Percentiles rank a stretch among this genome's conserved stretches.
Evolutionary conservation across 2,797 vertebrate genomes (phyloP).

Genomic region (Sebastes taczanowskii): DNA sequence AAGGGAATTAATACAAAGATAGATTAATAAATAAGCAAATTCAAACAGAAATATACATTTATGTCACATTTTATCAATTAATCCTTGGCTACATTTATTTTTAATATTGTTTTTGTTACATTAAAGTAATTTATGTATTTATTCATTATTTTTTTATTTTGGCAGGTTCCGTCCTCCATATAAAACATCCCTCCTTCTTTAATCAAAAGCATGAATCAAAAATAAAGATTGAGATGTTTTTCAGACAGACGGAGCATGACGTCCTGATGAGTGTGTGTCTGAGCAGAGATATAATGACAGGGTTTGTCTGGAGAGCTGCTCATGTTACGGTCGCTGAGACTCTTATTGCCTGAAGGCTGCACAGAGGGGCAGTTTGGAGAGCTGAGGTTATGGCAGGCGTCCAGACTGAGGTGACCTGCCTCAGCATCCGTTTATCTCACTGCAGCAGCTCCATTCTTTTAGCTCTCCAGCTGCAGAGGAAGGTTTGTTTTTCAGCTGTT

Average conservation of each 20-base stretch:
- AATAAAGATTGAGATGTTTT: neutral
- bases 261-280: neutral
- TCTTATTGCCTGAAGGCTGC: conserved; percentile 12
- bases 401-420: conserved; percentile 43
- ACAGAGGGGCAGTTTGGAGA: neutral
- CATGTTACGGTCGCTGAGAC: conserved; percentile 18
- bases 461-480: neutral
- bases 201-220: neutral
- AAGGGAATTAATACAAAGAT: no score
- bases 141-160: no score
- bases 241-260: neutral
- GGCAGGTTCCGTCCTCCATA: no score
- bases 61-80: no score
- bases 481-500: neutral
- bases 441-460: neutral
- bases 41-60: no score
- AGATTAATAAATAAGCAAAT: no score
- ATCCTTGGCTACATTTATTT: no score
- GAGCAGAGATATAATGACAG: neutral
- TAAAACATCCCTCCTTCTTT: no score
- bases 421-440: conserved; percentile 27
- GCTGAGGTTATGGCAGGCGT: conserved; percentile 20
- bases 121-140: no score
- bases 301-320: conserved; percentile 9
- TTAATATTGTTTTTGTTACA: no score